These are phyloP conservation scores for Drosophila dives DNA, from an alignment of 2,888 invertebrate genomes.

Conservation along the genomic window DNA sequence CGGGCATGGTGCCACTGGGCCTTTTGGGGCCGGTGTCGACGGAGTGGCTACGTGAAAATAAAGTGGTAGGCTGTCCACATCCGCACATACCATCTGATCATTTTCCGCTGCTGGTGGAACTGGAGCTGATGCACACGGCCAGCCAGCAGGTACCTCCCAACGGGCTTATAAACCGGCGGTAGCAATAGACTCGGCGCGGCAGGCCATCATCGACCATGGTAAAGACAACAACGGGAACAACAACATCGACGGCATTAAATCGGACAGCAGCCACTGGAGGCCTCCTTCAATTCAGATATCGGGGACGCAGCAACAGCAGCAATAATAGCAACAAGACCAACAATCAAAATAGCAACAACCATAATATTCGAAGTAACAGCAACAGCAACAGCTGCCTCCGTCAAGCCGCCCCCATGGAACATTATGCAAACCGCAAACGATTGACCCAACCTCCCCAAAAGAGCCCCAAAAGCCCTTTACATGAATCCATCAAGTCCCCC, in stretches of 20 bases:
- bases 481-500: constrained; percentile 2
- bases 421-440: constrained; percentile 51
- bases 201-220: constrained; percentile 65
- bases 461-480: constrained; percentile 20
- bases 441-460: constrained; percentile 16
- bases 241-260: constrained; percentile 31
- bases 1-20: constrained; percentile 97
- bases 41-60: constrained; percentile 97
- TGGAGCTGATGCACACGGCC: constrained; percentile 94
- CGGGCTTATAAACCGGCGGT: constrained; percentile 94
- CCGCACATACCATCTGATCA: constrained; percentile 99
- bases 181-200: constrained; percentile 86
- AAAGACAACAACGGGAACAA: constrained; percentile 51
- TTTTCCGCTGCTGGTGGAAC: constrained; percentile 95
- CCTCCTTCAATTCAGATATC: constrained; percentile 25
- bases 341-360: constrained; percentile 26
- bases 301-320: constrained; percentile 37
- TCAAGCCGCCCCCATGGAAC: constrained; percentile 45
- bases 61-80: constrained; percentile 98
- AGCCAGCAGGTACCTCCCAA: constrained; percentile 89
- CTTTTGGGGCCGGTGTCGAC: constrained; percentile 96
- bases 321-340: constrained; percentile 19
- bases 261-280: constrained; percentile 20
- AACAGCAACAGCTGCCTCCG: constrained; percentile 44
- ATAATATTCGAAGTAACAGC: constrained; percentile 19